phyloP scores from a whole-genome alignment of 2,888 invertebrate genomes.

The Caradrina kadenii region DNA sequence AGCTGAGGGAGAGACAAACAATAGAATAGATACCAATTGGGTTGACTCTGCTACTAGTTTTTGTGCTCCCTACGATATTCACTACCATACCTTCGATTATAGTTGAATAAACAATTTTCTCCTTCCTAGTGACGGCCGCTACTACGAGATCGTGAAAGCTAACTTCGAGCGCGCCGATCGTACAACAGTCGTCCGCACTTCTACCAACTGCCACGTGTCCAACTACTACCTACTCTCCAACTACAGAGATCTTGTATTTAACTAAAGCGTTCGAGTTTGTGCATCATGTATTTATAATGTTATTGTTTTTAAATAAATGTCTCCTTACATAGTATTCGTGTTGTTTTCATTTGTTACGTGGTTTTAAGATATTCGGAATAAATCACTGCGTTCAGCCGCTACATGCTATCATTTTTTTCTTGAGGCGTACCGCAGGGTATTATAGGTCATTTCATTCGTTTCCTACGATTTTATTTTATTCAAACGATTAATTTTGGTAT shows the following conservation, averaged over 20 bases:
- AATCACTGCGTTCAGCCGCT: background rate
- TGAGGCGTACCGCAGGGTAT: slow-evolving; percentile 26
- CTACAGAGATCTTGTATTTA: slow-evolving; percentile 98
- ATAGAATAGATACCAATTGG: background rate
- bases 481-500: no score
- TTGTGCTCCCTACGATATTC: background rate
- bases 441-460: background rate
- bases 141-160: slow-evolving; percentile 99
- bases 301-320: slow-evolving; percentile 53
- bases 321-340: slow-evolving; percentile 6
- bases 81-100: background rate
- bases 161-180: slow-evolving; percentile 99
- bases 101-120: background rate
- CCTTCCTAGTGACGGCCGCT: slow-evolving; percentile 97
- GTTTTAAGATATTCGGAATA: background rate
- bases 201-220: slow-evolving; percentile 98
- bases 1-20: no score
- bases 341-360: background rate
- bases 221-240: slow-evolving; percentile 97
- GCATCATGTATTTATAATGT: slow-evolving; percentile 24
- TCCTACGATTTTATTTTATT: background rate
- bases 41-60: background rate
- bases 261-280: slow-evolving; percentile 87
- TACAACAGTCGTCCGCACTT: slow-evolving; percentile 98
- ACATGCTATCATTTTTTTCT: slow-evolving; percentile 6